Evolutionary conservation across 1,140 invertebrate species (phyloP), one percentile per base, ranked within the genome.

Genomic region (Pogonognathellus flavescens): DNA sequence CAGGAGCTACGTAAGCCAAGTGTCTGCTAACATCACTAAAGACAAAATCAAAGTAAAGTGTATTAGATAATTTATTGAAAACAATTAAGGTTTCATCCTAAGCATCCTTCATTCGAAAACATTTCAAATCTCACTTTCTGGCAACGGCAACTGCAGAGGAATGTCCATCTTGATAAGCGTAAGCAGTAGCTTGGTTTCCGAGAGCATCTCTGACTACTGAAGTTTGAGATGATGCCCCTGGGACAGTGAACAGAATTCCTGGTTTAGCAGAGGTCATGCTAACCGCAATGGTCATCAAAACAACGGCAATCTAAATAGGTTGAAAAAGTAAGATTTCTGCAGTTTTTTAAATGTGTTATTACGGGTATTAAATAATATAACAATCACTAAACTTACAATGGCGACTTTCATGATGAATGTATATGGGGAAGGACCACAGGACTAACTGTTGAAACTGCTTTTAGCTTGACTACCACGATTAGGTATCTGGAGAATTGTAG

Each of bases 131-230:
- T n/a, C 66, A 80, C 84, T 52, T 87, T 55, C 88, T 55, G n/a
- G 85, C 62, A 11, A 88, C 83, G 16, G 88, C 84, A 1, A 88
- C 88, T n/a, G 85, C 83, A 18, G 84, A 84, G 11, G 88, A 88
- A 62, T 87, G 86, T 83, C 88, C 88, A 86, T 88, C 82, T 25
- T 85, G 85, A 53, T 88, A 88, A 22, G 88, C 86, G 52, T 88
- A 88, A 14, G 83, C 59, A 14, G 88, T 88, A 4, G 82, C 86
- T 86, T 88, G 88, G 83, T 88, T 88, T 16, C 88, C 88, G 9
- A 88, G 80, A 49, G 52, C 80, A 72, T 88, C 88, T n/a, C 88
- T 25, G 20, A 84, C 62, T 49, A 88, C 88, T 11, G 52, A 31
- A 10, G 84, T 85, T 18, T 88, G 84, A 18, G 52, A 53, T 20